Base-by-base conservation (phyloP, 2,113 vertebrate genomes). In the Pangasianodon hypophthalmus region DNA sequence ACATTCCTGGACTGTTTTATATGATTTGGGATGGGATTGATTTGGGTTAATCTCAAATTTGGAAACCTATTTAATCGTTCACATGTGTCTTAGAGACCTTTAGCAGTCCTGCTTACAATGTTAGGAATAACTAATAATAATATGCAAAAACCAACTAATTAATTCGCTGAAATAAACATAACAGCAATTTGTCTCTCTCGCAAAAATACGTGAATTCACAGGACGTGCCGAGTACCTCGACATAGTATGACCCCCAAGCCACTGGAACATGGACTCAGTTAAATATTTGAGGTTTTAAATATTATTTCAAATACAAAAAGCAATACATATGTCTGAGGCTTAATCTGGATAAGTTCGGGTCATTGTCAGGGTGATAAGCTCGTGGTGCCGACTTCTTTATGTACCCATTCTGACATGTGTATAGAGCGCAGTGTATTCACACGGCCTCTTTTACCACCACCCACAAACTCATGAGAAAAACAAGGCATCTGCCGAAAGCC, bases 391-490 rank as follows among this genome's bases (percentile, higher is more conserved):
- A 67, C 77, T 56, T 90, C 26, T 81, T 90, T 89, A 80, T 89
- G 67, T 69, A 54, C 50, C 48, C 75, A 48, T 82, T 77, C 77
- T 88, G 87, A 88, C 73, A 16, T 60, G 64, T 88, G 71, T 69
- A 83, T 71, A 79, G 62, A 81, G 75, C 82, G 67, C 73, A 81
- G 84, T 73, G 50, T 81, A 86, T 86, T 92, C 81, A 75, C 82
- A 90, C 67, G 75, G 85, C 46, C 81, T 92, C 71, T 87, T 79
- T 90, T 89, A 90, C 79, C 90, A 90, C 90, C 90, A 90, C 91
- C 89, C 91, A 92, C 91, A 90, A 89, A 89, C 81, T 89, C 87
- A 89, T 89, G 85, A 89, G 81, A 92, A 92, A 92, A 92, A 92
- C 88, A 90, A 92, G 90, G n/a, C 60, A 41, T 67, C 32, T 73